These are phyloP conservation scores for Bactericera cockerelli DNA, from an alignment of 1,140 invertebrate genomes.

Conservation along the genomic window DNA sequence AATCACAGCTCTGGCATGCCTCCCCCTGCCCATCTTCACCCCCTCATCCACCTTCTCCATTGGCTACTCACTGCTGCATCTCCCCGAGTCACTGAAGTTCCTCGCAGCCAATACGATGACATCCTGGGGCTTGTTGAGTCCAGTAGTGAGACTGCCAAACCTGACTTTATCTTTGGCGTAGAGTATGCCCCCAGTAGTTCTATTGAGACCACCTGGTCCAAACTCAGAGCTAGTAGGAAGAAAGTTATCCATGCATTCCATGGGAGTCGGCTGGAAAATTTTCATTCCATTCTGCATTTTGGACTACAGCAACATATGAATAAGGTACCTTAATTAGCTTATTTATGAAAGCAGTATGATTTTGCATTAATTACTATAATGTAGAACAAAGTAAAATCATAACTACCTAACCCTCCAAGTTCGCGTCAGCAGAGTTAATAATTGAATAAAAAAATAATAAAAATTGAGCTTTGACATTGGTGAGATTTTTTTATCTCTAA, in stretches of 20 bases:
- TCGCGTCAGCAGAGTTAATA: too few relatives aligned
- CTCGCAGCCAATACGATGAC: constrained; percentile 30
- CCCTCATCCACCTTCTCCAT: constrained; percentile 37
- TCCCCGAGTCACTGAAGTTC: constrained; percentile 36
- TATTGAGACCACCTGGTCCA: constrained; percentile 40
- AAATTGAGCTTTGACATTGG: too few relatives aligned
- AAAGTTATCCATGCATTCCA: constrained; percentile 54
- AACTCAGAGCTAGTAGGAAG: constrained; percentile 32
- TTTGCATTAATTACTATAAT: too few relatives aligned
- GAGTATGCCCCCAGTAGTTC: constrained; percentile 34
- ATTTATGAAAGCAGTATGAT: too few relatives aligned
- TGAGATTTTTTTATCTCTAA: too few relatives aligned
- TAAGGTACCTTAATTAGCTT: constrained; percentile 38
- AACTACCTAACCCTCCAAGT: too few relatives aligned
- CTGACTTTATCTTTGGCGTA: constrained; percentile 49
- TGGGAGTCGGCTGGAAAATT: constrained; percentile 62
- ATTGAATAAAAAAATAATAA: too few relatives aligned
- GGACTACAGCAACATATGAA: constrained; percentile 59
- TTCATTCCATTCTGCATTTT: constrained; percentile 63
- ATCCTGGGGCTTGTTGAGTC: constrained; percentile 12
- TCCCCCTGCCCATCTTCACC: not conserved
- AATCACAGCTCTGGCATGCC: not conserved
- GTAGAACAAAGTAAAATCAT: too few relatives aligned
- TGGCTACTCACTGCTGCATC: constrained; percentile 41
- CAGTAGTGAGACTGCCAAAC: constrained; percentile 25